Conservation (phyloP, 2,888 invertebrate genomes). For the Endotricha flammealis region DNA sequence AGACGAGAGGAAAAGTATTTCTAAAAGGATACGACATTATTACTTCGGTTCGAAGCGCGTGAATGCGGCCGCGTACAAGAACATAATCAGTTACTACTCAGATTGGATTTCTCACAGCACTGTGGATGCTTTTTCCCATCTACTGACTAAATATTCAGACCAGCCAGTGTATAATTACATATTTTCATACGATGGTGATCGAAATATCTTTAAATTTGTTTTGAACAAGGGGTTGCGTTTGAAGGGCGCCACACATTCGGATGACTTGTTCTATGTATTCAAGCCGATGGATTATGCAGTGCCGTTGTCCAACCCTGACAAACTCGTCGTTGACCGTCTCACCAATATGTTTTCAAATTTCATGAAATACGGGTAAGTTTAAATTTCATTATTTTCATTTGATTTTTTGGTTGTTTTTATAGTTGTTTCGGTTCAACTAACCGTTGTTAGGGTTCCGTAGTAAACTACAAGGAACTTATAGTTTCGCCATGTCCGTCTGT, state of each 20-base stretch:
- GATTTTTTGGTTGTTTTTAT: too few relatives aligned
- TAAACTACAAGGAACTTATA: too few relatives aligned
- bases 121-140: constrained; percentile 34
- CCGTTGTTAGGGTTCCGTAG: too few relatives aligned
- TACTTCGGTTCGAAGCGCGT: constrained; percentile 47
- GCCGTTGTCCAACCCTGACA: constrained; percentile 35
- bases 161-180: constrained; percentile 57
- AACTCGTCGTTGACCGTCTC: constrained; percentile 43
- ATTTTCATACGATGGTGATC: constrained; percentile 53
- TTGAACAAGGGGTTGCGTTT: constrained; percentile 29
- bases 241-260: constrained; percentile 53
- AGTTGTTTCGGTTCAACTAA: too few relatives aligned
- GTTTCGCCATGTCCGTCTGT: too few relatives aligned
- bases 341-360: constrained; percentile 61
- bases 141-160: constrained; percentile 18
- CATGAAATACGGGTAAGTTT: constrained; percentile 54
- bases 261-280: constrained; percentile 65
- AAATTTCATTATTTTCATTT: background rate
- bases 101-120: constrained; percentile 56
- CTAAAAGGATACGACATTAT: constrained; percentile 39
- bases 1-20: constrained; percentile 39
- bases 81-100: constrained; percentile 46
- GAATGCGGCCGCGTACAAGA: constrained; percentile 26
- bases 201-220: constrained; percentile 50
- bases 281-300: constrained; percentile 50